Base-by-base conservation (phyloP, 64 coral and sea anemone species). In the Acropora tenuis region DNA sequence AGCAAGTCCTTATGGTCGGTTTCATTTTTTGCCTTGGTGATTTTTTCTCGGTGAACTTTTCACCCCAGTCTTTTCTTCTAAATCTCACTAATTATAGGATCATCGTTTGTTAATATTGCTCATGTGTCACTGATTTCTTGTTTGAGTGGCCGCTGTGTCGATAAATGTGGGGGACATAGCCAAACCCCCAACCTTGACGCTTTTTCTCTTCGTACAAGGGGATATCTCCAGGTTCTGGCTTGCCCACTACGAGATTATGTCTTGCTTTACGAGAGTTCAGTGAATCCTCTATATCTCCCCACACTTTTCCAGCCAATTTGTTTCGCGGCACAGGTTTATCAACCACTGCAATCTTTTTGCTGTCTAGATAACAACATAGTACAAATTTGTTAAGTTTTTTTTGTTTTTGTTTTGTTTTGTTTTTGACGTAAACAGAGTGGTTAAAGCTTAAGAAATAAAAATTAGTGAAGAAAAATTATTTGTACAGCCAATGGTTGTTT, bases 31-130 rank as follows among this genome's bases (percentile, higher is more conserved):
- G n/a, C n/a, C n/a, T n/a, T n/a, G n/a, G n/a, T n/a, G n/a, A n/a
- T n/a, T n/a, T n/a, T n/a, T n/a, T n/a, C n/a, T n/a, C n/a, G n/a
- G n/a, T n/a, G n/a, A n/a, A n/a, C n/a, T n/a, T n/a, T n/a, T n/a
- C n/a, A n/a, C n/a, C n/a, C n/a, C n/a, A 78, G 18, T 89, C 87
- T 48, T 89, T 69, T 58, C 72, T 3, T 41, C 49, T 66, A 2
- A 49, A 46, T 41, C 19, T 41, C 43, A 41, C 30, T 75, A 41
- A 75, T 75, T 7, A 41, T 41, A 41, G 73, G 73, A 41, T 75
- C 73, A 41, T 3, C 73, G 30, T 41, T 41, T 41, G 73, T 75
- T n/a, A 41, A n/a, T 41, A 41, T 41, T n/a, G 4, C 20, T 41
- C 73, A 75, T n/a, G 19, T 41, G 43, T 41, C 3, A 41, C 6